phyloP scores from a whole-genome alignment of 2,113 vertebrate species.

The Engraulis encrasicolus region DNA sequence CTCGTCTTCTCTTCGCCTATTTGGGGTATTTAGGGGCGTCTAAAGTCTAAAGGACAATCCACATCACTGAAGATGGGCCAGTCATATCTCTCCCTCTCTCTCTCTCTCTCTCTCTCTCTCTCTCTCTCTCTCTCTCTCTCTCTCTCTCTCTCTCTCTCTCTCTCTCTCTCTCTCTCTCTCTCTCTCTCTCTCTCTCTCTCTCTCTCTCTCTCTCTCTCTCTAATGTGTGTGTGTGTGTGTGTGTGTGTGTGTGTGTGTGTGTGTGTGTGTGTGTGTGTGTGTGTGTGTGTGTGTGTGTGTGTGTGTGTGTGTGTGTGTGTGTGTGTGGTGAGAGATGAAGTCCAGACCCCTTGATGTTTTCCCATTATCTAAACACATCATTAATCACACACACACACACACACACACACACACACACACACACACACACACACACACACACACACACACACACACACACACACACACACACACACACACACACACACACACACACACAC shows the following conservation, averaged over 20 bases:
- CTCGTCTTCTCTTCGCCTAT: neutral
- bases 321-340: neutral
- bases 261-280: too few relatives aligned
- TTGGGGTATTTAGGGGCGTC: too few relatives aligned
- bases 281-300: neutral
- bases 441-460: too few relatives aligned
- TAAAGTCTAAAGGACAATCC: too few relatives aligned
- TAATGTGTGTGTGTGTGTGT: neutral
- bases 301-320: neutral
- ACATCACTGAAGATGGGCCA: too few relatives aligned
- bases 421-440: too few relatives aligned
- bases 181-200: neutral
- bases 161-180: neutral
- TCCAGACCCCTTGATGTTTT: neutral
- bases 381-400: neutral
- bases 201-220: too few relatives aligned
- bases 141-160: neutral
- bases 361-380: neutral
- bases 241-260: neutral
- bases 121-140: neutral
- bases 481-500: too few relatives aligned
- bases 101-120: neutral
- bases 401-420: too few relatives aligned
- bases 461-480: too few relatives aligned
- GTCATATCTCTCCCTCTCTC: slow-evolving; percentile 27